Evolutionary conservation across 2,797 vertebrate genomes (phyloP).

Genomic region (Heliangelus exortis): DNA sequence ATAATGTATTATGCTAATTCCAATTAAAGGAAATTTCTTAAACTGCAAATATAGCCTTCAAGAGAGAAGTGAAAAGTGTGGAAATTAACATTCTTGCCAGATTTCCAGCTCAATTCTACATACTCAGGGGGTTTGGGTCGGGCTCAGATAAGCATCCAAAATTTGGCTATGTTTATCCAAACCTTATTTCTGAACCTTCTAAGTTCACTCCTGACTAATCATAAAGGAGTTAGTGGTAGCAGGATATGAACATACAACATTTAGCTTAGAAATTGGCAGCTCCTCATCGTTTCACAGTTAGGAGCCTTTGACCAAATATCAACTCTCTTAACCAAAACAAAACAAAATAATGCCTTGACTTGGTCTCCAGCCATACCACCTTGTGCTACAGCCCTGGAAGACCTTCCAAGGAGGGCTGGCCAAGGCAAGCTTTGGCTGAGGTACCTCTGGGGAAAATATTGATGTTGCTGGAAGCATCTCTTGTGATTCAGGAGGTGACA

Average conservation of each 20-base stretch:
- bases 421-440: conserved; percentile 16
- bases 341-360: conserved; percentile 74
- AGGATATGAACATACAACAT: conserved; percentile 58
- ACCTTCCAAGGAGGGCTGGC: conserved; percentile 21
- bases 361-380: conserved; percentile 65
- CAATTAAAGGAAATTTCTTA: conserved; percentile 70
- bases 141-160: conserved; percentile 73
- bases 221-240: conserved; percentile 65
- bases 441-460: conserved; percentile 28
- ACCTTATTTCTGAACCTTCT: conserved; percentile 63
- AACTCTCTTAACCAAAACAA: conserved; percentile 68
- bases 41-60: conserved; percentile 70
- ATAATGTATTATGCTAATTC: conserved; percentile 76
- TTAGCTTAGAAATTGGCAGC: conserved; percentile 71
- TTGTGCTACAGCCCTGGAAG: conserved; percentile 48
- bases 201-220: conserved; percentile 53
- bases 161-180: conserved; percentile 69
- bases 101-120: conserved; percentile 62
- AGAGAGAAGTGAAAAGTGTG: conserved; percentile 69
- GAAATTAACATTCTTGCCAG: conserved; percentile 72
- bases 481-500: neutral
- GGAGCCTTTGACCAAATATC: conserved; percentile 71
- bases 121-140: conserved; percentile 63
- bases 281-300: conserved; percentile 64
- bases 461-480: conserved; percentile 26